Conservation (phyloP, 2,888 invertebrate species). For the Philereme transversata region DNA sequence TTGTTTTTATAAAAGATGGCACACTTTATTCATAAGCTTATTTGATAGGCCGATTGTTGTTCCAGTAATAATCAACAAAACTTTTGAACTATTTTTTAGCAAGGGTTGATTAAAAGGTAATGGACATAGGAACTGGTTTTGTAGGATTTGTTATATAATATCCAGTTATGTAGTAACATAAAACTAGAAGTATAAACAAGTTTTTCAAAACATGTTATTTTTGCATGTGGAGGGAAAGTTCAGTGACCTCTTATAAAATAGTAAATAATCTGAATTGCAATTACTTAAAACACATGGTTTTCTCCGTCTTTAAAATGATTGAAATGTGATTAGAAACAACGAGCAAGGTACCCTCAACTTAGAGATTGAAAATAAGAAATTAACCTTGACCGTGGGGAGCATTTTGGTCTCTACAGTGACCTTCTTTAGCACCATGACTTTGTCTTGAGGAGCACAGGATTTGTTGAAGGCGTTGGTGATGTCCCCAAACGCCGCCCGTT, state of each 20-base stretch:
- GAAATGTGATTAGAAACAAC: constrained; percentile 4
- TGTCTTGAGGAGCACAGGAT: constrained; percentile 63
- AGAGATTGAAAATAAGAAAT: constrained; percentile 29
- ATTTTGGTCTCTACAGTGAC: constrained; percentile 79
- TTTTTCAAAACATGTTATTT: constrained; percentile 29
- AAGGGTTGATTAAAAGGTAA: too few species aligned
- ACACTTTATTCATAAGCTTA: too few species aligned
- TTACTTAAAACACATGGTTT: constrained; percentile 15
- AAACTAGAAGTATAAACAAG: too few species aligned
- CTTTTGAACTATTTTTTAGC: too few species aligned
- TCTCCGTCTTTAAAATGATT: background rate
- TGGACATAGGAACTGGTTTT: too few species aligned
- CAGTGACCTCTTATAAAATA: constrained; percentile 47
- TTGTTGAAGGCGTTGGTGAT: constrained; percentile 89
- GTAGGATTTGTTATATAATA: too few species aligned
- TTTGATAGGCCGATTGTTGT: too few species aligned
- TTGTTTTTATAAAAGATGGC: too few species aligned
- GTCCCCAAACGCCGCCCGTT: constrained; percentile 94
- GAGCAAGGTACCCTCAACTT: constrained; percentile 50
- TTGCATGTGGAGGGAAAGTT: constrained; percentile 66
- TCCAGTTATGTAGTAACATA: too few species aligned
- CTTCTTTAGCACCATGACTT: constrained; percentile 72
- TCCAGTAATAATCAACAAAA: too few species aligned
- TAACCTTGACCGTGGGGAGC: constrained; percentile 77
- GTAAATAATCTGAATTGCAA: constrained; percentile 7